Conservation (phyloP, 2,888 invertebrate species). For the Melanophora roralis region DNA sequence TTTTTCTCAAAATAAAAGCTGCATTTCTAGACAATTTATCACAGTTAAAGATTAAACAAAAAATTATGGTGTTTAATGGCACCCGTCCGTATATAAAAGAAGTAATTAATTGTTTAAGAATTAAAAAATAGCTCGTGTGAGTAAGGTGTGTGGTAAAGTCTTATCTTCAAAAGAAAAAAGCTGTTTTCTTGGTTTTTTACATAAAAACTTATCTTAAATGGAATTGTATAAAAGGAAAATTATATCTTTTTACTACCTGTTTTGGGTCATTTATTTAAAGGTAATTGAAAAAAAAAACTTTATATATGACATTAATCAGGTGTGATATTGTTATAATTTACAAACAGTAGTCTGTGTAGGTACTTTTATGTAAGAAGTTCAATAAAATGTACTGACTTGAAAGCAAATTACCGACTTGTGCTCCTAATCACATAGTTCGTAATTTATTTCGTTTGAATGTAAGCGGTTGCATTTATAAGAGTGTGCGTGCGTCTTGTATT, state of each 20-base stretch:
- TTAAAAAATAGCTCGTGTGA: conserved; percentile 24
- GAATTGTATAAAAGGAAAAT: conserved; percentile 16
- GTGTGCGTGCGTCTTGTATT: conserved; percentile 68
- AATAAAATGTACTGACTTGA: conserved; percentile 45
- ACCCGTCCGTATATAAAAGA: neutral
- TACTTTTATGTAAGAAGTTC: neutral
- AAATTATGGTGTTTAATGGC: conserved; percentile 7
- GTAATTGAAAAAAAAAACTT: conserved; percentile 29
- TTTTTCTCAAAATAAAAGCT: conserved; percentile 29
- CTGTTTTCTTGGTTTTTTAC: conserved; percentile 21
- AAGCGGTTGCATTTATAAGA: conserved; percentile 17
- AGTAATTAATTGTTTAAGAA: conserved; percentile 3
- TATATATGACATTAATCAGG: conserved; percentile 57
- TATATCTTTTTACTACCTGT: neutral
- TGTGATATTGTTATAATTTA: conserved; percentile 37
- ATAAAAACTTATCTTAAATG: conserved; percentile 18
- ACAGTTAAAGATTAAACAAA: conserved; percentile 21
- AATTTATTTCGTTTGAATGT: neutral
- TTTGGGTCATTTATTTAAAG: conserved; percentile 41
- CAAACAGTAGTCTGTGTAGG: conserved; percentile 32
- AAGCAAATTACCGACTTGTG: conserved; percentile 58
- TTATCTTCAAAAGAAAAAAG: conserved; percentile 33
- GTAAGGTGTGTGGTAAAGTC: conserved; percentile 33
- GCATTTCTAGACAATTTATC: conserved; percentile 48
- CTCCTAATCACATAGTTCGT: conserved; percentile 56